A percentile compares a stretch with the other conserved stretches of the same genome.
These are phyloP conservation scores for Pseudocheirus occidentalis DNA, from an alignment of 2,797 vertebrate species.

Conservation along the genomic window DNA sequence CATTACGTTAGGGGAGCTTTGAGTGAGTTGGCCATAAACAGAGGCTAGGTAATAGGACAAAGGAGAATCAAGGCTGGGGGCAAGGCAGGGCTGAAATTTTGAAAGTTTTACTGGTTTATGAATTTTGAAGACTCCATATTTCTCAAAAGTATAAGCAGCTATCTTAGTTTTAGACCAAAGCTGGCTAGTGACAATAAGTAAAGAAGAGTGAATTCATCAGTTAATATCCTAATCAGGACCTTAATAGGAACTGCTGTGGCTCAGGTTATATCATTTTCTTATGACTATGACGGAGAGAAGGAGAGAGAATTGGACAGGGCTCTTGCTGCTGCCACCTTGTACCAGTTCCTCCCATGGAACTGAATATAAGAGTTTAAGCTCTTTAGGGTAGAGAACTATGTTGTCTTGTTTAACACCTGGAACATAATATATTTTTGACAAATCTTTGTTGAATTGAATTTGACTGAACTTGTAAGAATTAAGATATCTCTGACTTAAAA, in stretches of 20 bases:
- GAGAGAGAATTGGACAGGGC: background rate
- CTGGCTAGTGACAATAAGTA: conserved; percentile 70
- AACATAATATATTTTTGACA: background rate
- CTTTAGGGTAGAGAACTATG: background rate
- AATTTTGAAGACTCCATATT: background rate
- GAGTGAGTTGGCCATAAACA: background rate
- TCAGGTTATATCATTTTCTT: conserved; percentile 58
- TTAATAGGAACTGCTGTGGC: conserved; percentile 52
- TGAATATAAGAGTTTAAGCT: background rate
- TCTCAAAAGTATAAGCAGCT: conserved; percentile 11
- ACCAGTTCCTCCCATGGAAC: background rate
- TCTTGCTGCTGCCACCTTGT: background rate
- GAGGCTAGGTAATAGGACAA: background rate
- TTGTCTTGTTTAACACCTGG: background rate
- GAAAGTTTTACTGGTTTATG: conserved; percentile 11
- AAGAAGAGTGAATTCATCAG: conserved; percentile 65
- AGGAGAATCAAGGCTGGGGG: background rate
- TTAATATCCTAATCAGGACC: conserved; percentile 35
- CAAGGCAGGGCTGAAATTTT: background rate
- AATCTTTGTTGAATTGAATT: background rate
- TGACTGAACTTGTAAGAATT: background rate
- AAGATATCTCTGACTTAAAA: background rate
- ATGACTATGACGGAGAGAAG: background rate
- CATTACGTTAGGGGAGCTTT: background rate
- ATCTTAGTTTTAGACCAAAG: conserved; percentile 65